Conservation (phyloP, 2,888 invertebrate species). For the Acanthopleura granulata region DNA sequence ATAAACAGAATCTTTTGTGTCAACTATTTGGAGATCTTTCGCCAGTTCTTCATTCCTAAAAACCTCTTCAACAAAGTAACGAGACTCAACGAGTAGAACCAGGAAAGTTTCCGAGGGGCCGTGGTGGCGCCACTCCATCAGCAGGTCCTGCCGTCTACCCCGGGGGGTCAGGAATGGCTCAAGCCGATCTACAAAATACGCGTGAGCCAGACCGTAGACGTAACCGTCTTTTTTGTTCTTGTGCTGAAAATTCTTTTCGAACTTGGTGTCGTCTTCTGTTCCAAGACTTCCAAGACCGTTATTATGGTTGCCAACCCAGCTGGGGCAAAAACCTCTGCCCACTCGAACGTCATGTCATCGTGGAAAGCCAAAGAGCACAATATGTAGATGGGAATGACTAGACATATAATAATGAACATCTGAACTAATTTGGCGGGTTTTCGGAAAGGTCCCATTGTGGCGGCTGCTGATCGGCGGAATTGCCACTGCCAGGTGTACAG, state of each 20-base stretch:
- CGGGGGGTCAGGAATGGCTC: background rate
- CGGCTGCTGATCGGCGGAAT: background rate
- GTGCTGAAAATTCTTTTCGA: background rate
- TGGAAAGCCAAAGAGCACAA: background rate
- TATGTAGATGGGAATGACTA: background rate
- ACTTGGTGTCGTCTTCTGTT: background rate
- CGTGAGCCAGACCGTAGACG: background rate
- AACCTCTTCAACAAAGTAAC: background rate
- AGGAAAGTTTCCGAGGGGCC: background rate
- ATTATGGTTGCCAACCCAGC: background rate
- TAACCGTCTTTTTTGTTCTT: background rate
- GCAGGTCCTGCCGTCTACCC: background rate
- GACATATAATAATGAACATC: background rate
- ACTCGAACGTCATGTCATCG: background rate
- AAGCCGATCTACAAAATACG: background rate
- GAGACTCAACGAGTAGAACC: background rate
- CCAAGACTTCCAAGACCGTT: background rate
- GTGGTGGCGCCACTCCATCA: background rate
- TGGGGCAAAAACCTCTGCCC: background rate
- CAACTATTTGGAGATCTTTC: background rate
- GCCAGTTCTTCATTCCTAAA: background rate
- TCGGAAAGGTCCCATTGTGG: background rate
- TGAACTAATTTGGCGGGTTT: background rate
- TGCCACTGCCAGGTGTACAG: background rate
- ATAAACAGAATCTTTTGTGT: background rate